Evolutionary conservation across 1,140 invertebrate genomes (phyloP), one percentile per base, ranked within the genome.

Genomic region (Pseudomyrmex concolor): DNA sequence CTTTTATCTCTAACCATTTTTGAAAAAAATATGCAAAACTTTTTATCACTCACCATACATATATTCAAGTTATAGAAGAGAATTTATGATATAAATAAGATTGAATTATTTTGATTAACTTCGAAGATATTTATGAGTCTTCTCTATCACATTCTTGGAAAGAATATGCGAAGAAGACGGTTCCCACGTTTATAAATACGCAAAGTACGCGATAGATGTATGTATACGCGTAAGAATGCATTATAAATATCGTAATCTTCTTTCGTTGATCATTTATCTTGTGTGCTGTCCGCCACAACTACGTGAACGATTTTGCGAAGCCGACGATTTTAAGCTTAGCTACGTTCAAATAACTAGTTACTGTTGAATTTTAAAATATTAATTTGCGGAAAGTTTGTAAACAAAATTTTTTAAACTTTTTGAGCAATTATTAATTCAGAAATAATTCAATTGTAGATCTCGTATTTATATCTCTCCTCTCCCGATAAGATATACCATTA

Each of bases 131-230:
- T 59, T 78, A 78, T 70, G 12, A 13, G 7, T 68, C 63, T 67
- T 15, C 34, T 48, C 54, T 78, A 57, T 19, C 64, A 43, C 54
- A 70, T 78, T 78, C 54, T 78, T 57, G 66, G 48, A 78, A 68
- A 45, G 19, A 8, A 15, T 22, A 76, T 76, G 76, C 64, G 13
- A 78, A 13, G 5, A 7, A 34, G 34, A 34, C 43, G 54, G 43
- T 70, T 78, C 76, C 54, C 76, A 78, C 76, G 76, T 78, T 78
- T 54, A 15, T 78, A 70, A 78, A 70, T 78, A 55, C 48, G 60
- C 34, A 2, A 66, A 76, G 66, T 54, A 43, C 51, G 43, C 64
- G 51, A 70, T 54, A 34, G 34, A 64, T 64, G 4, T 10, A 51
- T 15, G 51, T 25, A 34, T 45, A 57, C 15, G 68, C 64, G 4